phyloP scores from a whole-genome alignment of 2,113 vertebrate genomes.

The Upupa epops region DNA sequence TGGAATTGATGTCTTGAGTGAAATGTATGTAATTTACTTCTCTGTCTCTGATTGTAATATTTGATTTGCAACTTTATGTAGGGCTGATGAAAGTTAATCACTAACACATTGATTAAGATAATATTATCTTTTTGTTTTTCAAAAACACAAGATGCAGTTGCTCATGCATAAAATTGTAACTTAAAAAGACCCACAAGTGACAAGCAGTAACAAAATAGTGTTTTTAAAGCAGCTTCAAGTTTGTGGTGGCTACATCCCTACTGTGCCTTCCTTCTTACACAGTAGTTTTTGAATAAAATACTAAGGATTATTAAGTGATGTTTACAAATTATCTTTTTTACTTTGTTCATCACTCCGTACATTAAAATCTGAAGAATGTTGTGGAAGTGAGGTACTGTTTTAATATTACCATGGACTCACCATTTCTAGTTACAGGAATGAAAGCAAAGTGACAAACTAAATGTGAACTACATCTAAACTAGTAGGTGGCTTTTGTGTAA shows the following conservation, averaged over 20 bases:
- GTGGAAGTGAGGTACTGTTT: background rate
- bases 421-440: background rate
- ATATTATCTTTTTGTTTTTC: background rate
- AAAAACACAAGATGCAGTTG: background rate
- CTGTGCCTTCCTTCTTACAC: background rate
- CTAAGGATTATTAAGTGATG: background rate
- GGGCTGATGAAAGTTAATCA: background rate
- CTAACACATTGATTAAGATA: background rate
- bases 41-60: background rate
- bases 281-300: background rate
- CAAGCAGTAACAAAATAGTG: background rate
- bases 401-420: background rate
- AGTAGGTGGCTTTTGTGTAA: background rate
- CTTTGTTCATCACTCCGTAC: background rate
- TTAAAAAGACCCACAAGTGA: background rate
- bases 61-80: background rate
- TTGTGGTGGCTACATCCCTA: background rate
- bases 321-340: background rate
- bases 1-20: background rate
- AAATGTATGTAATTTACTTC: background rate
- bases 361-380: background rate
- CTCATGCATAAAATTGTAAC: background rate
- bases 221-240: background rate
- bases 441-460: background rate
- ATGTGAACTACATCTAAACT: background rate